Evolutionary conservation across 2,797 vertebrate genomes (phyloP).

Genomic region (Echiichthys vipera): DNA sequence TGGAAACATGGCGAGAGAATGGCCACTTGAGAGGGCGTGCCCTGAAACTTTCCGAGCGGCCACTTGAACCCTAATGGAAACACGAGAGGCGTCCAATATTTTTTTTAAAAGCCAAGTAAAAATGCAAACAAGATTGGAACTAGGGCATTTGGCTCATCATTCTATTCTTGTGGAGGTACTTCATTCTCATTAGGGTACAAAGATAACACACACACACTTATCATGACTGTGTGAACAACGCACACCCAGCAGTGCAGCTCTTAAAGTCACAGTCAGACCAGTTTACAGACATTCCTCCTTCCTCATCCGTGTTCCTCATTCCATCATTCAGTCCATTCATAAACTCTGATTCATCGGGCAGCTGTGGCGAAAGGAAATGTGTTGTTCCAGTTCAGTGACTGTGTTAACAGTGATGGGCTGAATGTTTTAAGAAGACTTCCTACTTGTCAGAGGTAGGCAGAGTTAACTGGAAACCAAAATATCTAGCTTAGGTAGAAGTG

Average conservation of each 20-base stretch:
- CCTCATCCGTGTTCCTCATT: conserved; percentile 33
- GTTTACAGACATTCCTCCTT: conserved; percentile 2
- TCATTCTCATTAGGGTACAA: not conserved
- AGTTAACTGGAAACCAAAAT: conserved; percentile 4
- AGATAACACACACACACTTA: not conserved
- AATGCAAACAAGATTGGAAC: no score
- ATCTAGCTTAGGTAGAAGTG: not conserved
- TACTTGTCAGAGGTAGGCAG: not conserved
- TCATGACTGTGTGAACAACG: conserved; percentile 10
- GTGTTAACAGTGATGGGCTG: not conserved
- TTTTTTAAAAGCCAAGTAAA: not conserved
- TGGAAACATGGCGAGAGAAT: no score
- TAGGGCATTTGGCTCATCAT: no score
- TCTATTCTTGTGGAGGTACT: not conserved
- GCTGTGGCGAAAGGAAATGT: not conserved
- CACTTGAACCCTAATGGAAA: no score
- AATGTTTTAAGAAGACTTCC: conserved; percentile 2
- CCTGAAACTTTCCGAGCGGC: no score
- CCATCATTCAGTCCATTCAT: conserved; percentile 17
- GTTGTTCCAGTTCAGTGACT: conserved; percentile 9
- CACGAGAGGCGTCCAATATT: no score
- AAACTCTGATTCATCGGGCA: conserved; percentile 5
- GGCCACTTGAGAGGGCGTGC: no score
- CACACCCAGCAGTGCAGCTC: not conserved
- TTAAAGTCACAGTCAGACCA: not conserved